Evolutionary conservation across 2,888 invertebrate species (phyloP).

Genomic region (Microctonus brassicae): DNA sequence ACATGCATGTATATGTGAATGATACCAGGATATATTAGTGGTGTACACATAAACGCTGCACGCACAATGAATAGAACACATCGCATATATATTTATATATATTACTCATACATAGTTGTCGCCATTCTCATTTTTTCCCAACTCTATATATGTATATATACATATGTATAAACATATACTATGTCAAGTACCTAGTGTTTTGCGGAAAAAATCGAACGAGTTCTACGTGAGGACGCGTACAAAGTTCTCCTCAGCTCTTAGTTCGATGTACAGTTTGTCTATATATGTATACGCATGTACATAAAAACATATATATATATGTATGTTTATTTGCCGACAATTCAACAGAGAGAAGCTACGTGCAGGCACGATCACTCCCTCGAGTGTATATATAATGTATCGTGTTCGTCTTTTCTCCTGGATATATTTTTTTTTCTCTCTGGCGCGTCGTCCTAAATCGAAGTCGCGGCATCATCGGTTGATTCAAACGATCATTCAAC

Average conservation of each 20-base stretch:
- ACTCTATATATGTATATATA: no score
- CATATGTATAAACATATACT: no score
- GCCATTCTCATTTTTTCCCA: constrained; percentile 34
- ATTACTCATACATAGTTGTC: constrained; percentile 37
- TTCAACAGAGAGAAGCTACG: constrained; percentile 37
- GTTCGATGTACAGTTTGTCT: constrained; percentile 19
- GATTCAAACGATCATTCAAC: constrained; percentile 25
- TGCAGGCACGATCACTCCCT: constrained; percentile 46
- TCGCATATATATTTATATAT: neutral
- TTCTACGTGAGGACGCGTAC: constrained; percentile 63
- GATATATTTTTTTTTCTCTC: constrained; percentile 11
- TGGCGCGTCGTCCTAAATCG: constrained; percentile 26
- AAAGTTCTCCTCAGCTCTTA: constrained; percentile 46
- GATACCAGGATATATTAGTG: neutral
- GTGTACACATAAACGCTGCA: constrained; percentile 47
- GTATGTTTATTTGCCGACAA: constrained; percentile 38
- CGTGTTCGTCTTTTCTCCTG: neutral
- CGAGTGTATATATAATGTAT: no score
- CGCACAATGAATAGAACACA: constrained; percentile 55
- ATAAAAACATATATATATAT: constrained; percentile 3
- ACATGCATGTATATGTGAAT: constrained; percentile 4
- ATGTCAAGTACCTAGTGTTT: constrained; percentile 58
- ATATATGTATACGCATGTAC: constrained; percentile 15
- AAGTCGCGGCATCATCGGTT: constrained; percentile 36
- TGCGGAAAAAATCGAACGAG: constrained; percentile 65